phyloP scores from a whole-genome alignment of 1,140 invertebrate species.

The Magallana gigas region DNA sequence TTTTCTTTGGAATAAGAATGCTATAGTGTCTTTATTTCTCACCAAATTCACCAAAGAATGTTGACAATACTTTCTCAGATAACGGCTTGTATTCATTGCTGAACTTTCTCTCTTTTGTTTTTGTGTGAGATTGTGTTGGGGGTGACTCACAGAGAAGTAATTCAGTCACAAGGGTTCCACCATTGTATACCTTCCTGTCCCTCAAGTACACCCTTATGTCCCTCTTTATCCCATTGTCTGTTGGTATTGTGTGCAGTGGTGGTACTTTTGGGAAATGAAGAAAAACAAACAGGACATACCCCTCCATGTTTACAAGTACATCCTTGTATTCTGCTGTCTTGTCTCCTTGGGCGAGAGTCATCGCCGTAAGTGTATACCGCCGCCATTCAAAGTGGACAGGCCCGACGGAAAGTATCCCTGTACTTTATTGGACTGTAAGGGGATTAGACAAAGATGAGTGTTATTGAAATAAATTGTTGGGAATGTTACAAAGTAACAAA shows the following conservation, averaged over 20 bases:
- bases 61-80: too few relatives aligned
- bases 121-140: not conserved
- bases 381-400: not conserved
- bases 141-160: not conserved
- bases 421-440: not conserved
- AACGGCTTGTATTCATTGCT: not conserved
- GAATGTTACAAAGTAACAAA: too few relatives aligned
- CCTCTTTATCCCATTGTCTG: constrained; percentile 19
- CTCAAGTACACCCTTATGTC: not conserved
- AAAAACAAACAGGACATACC: not conserved
- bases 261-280: constrained; percentile 1
- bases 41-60: not conserved
- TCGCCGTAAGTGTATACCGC: not conserved
- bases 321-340: not conserved
- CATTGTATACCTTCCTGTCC: not conserved
- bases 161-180: not conserved
- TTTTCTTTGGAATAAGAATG: not conserved
- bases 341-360: not conserved
- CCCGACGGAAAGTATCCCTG: not conserved
- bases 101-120: not conserved
- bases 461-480: too few relatives aligned
- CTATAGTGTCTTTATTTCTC: not conserved
- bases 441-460: too few relatives aligned
- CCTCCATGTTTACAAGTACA: not conserved
- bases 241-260: not conserved